Conservation (phyloP, 2,113 vertebrate genomes). For the Sus scrofa region T2T-Sscrofa CM000812.6:183685501-183686000, state of each 20-base stretch:
- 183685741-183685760: background rate
- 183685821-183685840: background rate
- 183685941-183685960: background rate
- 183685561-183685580: constrained; percentile 42
- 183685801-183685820: background rate
- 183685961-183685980: background rate
- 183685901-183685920: background rate
- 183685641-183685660: background rate
- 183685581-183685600: background rate
- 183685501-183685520: constrained; percentile 23
- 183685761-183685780: background rate
- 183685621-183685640: background rate
- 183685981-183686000: background rate
- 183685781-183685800: background rate
- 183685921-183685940: background rate
- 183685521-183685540: constrained; percentile 71
- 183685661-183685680: background rate
- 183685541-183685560: constrained; percentile 56
- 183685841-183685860: background rate
- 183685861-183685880: background rate
- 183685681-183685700: background rate
- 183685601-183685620: constrained; percentile 42
- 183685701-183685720: background rate
- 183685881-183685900: background rate
- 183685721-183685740: background rate